Base-by-base conservation (phyloP, 2,797 vertebrate genomes). In the Sus cebifrons region DNA sequence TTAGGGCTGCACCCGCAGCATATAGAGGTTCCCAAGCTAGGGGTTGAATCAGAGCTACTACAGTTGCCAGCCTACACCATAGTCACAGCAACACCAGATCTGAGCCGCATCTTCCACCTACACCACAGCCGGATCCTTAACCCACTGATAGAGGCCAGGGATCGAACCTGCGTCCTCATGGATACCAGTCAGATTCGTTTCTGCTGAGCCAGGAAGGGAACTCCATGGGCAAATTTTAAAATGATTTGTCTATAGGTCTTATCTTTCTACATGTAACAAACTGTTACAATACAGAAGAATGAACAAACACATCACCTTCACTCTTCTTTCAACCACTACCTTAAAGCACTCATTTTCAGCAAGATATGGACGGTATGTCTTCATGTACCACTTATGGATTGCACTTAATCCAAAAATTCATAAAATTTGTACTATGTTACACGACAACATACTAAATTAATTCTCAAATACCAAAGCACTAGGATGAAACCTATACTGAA, bases 371-470 rank as follows among this genome's bases (percentile, higher is more conserved):
- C 6, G 27, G 5, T 27, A 71, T 13, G 56, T 23, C 3, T 25
- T 89, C 74, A 89, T 71, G 40, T 15, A 60, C 20, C 49, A 54
- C 62, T 25, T 74, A 70, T 70, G 82, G 68, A 84, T 74, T 89
- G n/a, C n/a, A 65, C 56, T 89, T 32, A 82, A 81, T 54, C 27
- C 70, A 71, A 94, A 95, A 96, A 77, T 70, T n/a, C 15, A 36
- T 8, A 64, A 78, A 74, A 70, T 20, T 75, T 62, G 18, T 70
- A 21, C 27, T 91, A 56, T 9, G 32, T n/a, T 10, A 56, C n/a
- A 36, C 0, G 4, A 84, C 60, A 71, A 79, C 2, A 83, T 25
- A 29, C 13, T 70, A 71, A 84, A 71, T 40, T 83, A 83, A 74
- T 36, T 65, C 71, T 36, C 60, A 89, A 89, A 87, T 44, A 82